Base-by-base conservation (phyloP, 2,888 invertebrate genomes). In the Drosophila meridiana region DNA sequence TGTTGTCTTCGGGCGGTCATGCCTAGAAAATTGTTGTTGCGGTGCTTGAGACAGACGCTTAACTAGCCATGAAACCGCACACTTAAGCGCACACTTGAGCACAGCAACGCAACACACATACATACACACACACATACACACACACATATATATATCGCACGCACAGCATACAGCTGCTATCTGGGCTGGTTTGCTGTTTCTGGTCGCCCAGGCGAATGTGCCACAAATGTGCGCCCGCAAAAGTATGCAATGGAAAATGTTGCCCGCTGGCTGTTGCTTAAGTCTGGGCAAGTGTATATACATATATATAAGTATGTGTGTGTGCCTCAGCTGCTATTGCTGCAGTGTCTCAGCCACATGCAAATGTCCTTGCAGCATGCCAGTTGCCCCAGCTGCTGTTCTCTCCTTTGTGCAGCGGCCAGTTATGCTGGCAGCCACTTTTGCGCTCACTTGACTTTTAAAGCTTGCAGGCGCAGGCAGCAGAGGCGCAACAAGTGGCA, bases 211-310 rank as follows among this genome's bases (percentile, higher is more conserved):
- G 89, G 68, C 74, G 58, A 72, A 80, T 85, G 89, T 85, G 89
- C 86, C 80, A 82, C 89, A 77, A 83, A 73, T 84, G 87, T 87
- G 85, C 79, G 85, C 85, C 82, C 87, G 79, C 69, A 73, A 79
- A 52, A 83, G 82, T 82, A 71, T 83, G 83, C 89, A 74, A 74
- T 73, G 68, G 69, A 72, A 78, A 73, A 76, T 78, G 66, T 59
- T 61, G 73, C 81, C 68, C 73, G 55, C 52, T 60, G 67, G 78
- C 48, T 30, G 68, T 58, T 79, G 80, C 80, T 80, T 59, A 65
- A 68, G 67, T 68, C 32, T 20, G 45, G 30, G 52, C 47, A 4
- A 38, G 26, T 36, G 2, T 28, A 20, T 9, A 30, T 48, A 32
- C 2, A 32, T 57, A 11, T 55, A 9, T 48, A 13, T 40, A 14